Evolutionary conservation across 2,797 vertebrate genomes (phyloP).

Genomic region (Artibeus jamaicensis): DNA sequence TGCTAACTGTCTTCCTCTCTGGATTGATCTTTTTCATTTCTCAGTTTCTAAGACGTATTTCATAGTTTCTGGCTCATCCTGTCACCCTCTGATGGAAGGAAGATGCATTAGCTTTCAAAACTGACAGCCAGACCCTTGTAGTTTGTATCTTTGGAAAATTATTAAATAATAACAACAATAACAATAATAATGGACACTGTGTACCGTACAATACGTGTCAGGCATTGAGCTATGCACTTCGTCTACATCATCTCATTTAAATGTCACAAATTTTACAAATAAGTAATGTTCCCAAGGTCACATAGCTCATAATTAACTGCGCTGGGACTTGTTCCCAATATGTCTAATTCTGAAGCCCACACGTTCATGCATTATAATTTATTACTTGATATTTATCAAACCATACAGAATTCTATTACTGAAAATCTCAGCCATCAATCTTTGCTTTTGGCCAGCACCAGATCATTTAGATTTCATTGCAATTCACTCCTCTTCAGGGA

Average conservation of each 20-base stretch:
- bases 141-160: constrained; percentile 1
- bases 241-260: constrained; percentile 28
- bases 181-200: neutral
- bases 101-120: neutral
- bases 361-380: constrained; percentile 26
- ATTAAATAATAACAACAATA: neutral
- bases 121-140: neutral
- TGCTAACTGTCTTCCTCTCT: neutral
- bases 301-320: constrained; percentile 39
- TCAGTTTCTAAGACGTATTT: neutral
- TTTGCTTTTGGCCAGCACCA: constrained; percentile 12
- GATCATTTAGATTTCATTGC: neutral
- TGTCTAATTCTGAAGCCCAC: constrained; percentile 40
- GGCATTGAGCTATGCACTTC: neutral
- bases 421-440: constrained; percentile 56
- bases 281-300: neutral
- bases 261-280: constrained; percentile 37
- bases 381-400: constrained; percentile 60
- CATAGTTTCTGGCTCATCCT: neutral
- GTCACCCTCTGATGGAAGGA: neutral
- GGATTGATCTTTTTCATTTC: neutral
- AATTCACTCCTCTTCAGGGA: neutral
- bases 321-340: constrained; percentile 42
- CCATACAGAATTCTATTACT: constrained; percentile 53
- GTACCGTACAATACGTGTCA: neutral